Conservation (phyloP, 2,113 vertebrate species). For the Larimichthys crocea region DNA sequence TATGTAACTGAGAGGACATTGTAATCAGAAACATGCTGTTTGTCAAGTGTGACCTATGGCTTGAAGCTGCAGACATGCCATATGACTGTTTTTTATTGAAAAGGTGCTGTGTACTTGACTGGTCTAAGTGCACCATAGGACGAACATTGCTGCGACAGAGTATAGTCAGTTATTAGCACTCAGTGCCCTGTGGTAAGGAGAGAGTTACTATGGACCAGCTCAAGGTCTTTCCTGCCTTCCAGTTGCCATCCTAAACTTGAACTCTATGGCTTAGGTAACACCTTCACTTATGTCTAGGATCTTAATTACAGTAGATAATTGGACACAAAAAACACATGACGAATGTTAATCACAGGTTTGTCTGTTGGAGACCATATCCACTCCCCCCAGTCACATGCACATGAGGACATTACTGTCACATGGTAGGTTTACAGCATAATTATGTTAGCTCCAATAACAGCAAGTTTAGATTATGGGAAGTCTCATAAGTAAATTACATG, state of each 20-base stretch:
- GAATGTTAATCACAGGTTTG: not conserved
- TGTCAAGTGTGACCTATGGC: constrained; percentile 44
- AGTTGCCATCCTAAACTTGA: constrained; percentile 1
- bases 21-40: constrained; percentile 34
- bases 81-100: constrained; percentile 40
- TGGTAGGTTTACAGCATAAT: not conserved
- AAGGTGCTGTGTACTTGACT: constrained; percentile 57
- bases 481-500: not conserved
- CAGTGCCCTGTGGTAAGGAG: constrained; percentile 7
- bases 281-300: not conserved
- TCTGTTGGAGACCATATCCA: not conserved
- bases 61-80: constrained; percentile 49
- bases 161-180: constrained; percentile 28
- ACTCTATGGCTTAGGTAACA: not conserved
- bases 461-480: not conserved
- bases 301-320: not conserved
- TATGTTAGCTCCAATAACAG: not conserved
- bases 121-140: constrained; percentile 57
- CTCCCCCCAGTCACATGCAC: not conserved
- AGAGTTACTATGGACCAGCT: constrained; percentile 1
- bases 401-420: constrained; percentile 4
- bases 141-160: constrained; percentile 30
- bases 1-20: constrained; percentile 24
- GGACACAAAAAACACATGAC: not conserved
- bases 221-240: constrained; percentile 1